These are phyloP conservation scores for Leptopilina myrica DNA, from an alignment of 2,888 invertebrate species.

Conservation along the genomic window DNA sequence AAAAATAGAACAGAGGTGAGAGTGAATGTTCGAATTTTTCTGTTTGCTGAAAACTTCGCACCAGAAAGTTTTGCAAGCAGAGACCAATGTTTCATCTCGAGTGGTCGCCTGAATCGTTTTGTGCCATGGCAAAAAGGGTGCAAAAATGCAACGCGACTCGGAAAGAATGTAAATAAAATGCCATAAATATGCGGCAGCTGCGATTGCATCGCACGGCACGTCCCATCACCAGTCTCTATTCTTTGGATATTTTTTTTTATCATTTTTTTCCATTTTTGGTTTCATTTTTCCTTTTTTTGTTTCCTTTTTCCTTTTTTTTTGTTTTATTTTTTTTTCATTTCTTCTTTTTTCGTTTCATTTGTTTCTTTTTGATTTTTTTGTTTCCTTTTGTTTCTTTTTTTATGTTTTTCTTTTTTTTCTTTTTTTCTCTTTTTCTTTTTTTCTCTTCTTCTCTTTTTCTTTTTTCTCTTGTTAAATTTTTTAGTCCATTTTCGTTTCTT, in stretches of 20 bases:
- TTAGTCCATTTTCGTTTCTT: background rate
- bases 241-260: background rate
- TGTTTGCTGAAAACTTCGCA: conserved; percentile 32
- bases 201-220: conserved; percentile 49
- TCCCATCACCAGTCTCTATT: conserved; percentile 16
- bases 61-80: conserved; percentile 43
- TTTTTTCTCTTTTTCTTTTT: no score
- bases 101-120: conserved; percentile 33
- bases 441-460: background rate
- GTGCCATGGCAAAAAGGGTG: conserved; percentile 23
- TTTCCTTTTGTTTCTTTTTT: no score
- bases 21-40: background rate
- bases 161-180: conserved; percentile 63
- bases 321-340: no score
- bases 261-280: no score
- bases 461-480: no score
- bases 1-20: conserved; percentile 14
- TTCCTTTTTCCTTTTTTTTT: no score
- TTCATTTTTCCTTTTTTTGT: no score
- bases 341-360: no score
- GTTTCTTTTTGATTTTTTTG: background rate
- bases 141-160: conserved; percentile 57
- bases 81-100: conserved; percentile 46
- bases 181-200: conserved; percentile 53
- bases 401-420: background rate